Evolutionary conservation across 2,113 vertebrate species (phyloP).

Genomic region (Rhinoderma darwinii): DNA sequence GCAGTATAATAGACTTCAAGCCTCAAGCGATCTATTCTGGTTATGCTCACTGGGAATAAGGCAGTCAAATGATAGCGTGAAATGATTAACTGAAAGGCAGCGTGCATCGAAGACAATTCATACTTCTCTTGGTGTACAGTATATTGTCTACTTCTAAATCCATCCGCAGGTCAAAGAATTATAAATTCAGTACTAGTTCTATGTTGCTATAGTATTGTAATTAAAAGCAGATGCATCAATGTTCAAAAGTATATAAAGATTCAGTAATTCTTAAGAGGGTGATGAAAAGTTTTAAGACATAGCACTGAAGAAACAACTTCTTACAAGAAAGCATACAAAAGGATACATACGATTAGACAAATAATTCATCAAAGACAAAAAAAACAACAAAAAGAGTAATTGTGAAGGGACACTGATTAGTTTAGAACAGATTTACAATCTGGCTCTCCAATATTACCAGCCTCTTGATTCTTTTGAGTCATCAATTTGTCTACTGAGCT

Average conservation of each 20-base stretch:
- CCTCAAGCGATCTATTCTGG: conserved; percentile 43
- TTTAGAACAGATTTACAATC: conserved; percentile 10
- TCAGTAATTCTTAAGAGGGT: background rate
- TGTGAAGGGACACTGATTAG: background rate
- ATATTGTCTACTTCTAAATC: conserved; percentile 36
- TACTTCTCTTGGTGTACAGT: conserved; percentile 4
- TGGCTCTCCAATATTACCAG: background rate
- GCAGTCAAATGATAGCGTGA: conserved; percentile 36
- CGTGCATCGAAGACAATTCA: conserved; percentile 8
- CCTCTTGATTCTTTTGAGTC: background rate
- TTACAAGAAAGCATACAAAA: conserved; percentile 2
- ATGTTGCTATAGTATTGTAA: conserved; percentile 3
- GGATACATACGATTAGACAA: background rate
- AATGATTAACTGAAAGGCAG: conserved; percentile 49
- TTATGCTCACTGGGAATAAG: conserved; percentile 43
- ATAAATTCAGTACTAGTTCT: background rate
- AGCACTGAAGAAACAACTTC: background rate
- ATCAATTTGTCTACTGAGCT: conserved; percentile 7
- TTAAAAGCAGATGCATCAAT: conserved; percentile 7
- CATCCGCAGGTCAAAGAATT: conserved; percentile 3
- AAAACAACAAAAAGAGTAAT: conserved; percentile 15
- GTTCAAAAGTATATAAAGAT: background rate
- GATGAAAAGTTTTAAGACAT: background rate
- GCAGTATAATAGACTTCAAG: conserved; percentile 41
- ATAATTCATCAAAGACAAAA: conserved; percentile 5